These are phyloP conservation scores for Peribatodes rhomboidaria DNA, from an alignment of 2,888 invertebrate species.

Conservation along the genomic window DNA sequence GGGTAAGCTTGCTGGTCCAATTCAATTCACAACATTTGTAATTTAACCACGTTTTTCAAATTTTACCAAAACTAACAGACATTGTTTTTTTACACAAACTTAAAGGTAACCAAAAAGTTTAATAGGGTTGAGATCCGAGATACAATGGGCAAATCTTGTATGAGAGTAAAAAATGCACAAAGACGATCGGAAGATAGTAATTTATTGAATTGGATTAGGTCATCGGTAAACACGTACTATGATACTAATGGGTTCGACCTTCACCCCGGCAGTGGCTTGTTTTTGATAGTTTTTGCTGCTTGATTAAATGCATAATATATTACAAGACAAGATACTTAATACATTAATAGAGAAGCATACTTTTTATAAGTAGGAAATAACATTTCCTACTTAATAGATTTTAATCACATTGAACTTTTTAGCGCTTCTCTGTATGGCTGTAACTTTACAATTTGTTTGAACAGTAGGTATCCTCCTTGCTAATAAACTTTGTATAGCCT, in stretches of 20 bases:
- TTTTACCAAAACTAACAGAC: too few relatives aligned
- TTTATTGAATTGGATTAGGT: conserved; percentile 29
- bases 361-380: not conserved
- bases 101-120: too few relatives aligned
- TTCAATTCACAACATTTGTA: too few relatives aligned
- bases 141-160: not conserved
- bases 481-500: too few relatives aligned
- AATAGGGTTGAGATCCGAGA: too few relatives aligned
- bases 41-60: too few relatives aligned
- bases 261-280: conserved; percentile 23
- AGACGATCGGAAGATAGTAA: conserved; percentile 17
- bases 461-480: too few relatives aligned
- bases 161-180: conserved; percentile 17
- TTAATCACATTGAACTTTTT: not conserved
- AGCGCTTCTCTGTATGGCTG: too few relatives aligned
- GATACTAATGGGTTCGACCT: conserved; percentile 26
- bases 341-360: not conserved
- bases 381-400: not conserved
- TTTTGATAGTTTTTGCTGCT: conserved; percentile 4
- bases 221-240: conserved; percentile 14
- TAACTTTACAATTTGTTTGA: too few relatives aligned
- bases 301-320: not conserved
- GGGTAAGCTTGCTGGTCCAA: too few relatives aligned
- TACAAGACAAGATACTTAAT: not conserved
- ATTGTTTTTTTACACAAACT: too few relatives aligned